Evolutionary conservation across 2,113 vertebrate genomes (phyloP).

Genomic region (Poeciliopsis turrubarensis): DNA sequence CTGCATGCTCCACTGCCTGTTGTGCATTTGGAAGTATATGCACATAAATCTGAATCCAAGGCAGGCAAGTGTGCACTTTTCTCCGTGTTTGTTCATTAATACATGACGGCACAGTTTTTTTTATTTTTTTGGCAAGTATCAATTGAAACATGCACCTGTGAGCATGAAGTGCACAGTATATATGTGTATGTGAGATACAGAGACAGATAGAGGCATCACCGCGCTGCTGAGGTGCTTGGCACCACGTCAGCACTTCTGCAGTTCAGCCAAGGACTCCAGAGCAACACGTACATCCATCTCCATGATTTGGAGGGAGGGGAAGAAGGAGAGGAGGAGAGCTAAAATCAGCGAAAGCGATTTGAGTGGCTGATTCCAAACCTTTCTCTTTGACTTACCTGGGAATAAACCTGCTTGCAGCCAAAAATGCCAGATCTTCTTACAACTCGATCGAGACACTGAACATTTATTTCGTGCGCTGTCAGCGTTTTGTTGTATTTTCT

Average conservation of each 20-base stretch:
- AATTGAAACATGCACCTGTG: constrained; percentile 49
- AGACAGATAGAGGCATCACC: constrained; percentile 72
- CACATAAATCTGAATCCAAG: constrained; percentile 25
- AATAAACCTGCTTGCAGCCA: constrained; percentile 19
- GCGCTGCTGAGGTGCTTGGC: constrained; percentile 60
- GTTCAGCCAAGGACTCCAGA: constrained; percentile 77
- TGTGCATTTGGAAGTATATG: constrained; percentile 21
- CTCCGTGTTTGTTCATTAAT: constrained; percentile 25
- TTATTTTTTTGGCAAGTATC: constrained; percentile 4
- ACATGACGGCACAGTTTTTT: constrained; percentile 18
- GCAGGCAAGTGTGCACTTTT: constrained; percentile 18
- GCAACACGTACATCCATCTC: constrained; percentile 69
- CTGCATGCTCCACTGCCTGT: constrained; percentile 11
- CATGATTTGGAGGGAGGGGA: constrained; percentile 29
- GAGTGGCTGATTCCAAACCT: constrained; percentile 35
- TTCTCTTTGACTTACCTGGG: constrained; percentile 16
- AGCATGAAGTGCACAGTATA: constrained; percentile 5
- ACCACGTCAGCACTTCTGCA: constrained; percentile 71
- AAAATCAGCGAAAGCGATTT: constrained; percentile 3
- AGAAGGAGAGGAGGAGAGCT: constrained; percentile 9
- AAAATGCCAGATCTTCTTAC: constrained; percentile 1
- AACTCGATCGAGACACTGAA: too few relatives aligned
- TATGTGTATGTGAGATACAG: constrained; percentile 28
- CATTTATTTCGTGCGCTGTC: too few relatives aligned
- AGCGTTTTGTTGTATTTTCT: too few relatives aligned